These are phyloP conservation scores for Carassius auratus DNA, from an alignment of 2,113 vertebrate genomes.

Conservation along the genomic window DNA sequence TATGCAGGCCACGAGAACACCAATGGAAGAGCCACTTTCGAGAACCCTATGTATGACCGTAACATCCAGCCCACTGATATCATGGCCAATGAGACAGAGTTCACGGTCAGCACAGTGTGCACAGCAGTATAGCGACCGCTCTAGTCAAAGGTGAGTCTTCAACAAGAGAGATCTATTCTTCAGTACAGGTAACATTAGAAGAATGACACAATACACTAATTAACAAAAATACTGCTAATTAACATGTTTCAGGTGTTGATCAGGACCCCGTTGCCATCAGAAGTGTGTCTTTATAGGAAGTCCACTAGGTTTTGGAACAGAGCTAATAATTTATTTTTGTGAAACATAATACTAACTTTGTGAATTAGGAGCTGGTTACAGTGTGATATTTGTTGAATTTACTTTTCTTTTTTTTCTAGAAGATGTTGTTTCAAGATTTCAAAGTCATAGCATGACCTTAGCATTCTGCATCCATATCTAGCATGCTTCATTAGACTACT, in stretches of 20 bases:
- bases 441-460: constrained; percentile 2
- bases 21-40: constrained; percentile 91
- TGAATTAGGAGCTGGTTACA: not conserved
- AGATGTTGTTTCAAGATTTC: constrained; percentile 10
- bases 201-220: not conserved
- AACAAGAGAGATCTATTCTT: too few relatives aligned
- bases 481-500: constrained; percentile 21
- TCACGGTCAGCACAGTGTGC: constrained; percentile 99
- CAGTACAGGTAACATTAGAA: not conserved
- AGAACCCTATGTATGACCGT: constrained; percentile 99
- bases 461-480: not conserved
- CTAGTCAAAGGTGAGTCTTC: constrained; percentile 70
- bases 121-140: constrained; percentile 92
- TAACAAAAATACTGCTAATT: not conserved
- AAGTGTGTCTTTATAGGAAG: not conserved
- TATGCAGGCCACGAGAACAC: constrained; percentile 96
- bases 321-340: not conserved
- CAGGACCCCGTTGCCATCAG: not conserved
- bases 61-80: constrained; percentile 96
- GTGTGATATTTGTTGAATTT: not conserved
- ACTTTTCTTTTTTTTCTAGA: not conserved
- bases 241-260: not conserved
- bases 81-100: constrained; percentile 90
- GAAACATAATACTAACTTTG: not conserved
- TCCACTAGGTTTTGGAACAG: not conserved